These are phyloP conservation scores for Pyrocephalus nanus DNA, from an alignment of 2,797 vertebrate genomes.

Conservation along the genomic window DNA sequence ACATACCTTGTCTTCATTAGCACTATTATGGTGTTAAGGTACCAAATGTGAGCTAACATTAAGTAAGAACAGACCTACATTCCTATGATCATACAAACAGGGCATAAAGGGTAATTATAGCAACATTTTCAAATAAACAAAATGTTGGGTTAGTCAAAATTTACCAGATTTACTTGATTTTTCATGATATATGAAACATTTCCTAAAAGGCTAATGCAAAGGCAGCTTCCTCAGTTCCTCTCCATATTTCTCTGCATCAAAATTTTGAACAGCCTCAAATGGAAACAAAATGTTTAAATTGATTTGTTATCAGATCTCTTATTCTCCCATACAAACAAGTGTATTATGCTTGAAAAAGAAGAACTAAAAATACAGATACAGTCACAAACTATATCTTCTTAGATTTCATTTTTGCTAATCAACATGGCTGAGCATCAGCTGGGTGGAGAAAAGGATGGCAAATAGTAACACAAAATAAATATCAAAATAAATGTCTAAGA, in stretches of 20 bases:
- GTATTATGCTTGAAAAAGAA: not conserved
- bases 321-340: not conserved
- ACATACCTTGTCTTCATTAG: not conserved
- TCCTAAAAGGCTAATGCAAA: conserved; percentile 75
- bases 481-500: not conserved
- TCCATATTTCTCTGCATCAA: not conserved
- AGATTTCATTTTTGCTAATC: not conserved
- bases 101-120: not conserved
- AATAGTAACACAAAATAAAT: not conserved
- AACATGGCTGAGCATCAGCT: conserved; percentile 12
- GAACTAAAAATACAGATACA: not conserved
- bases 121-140: not conserved
- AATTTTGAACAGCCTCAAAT: not conserved
- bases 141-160: not conserved
- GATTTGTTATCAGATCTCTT: not conserved
- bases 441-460: conserved; percentile 15
- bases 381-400: not conserved
- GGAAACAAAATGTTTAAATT: not conserved
- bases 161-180: not conserved
- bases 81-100: not conserved
- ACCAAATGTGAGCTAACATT: not conserved
- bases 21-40: not conserved
- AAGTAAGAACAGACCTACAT: not conserved
- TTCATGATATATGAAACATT: not conserved
- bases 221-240: conserved; percentile 61